Evolutionary conservation across 1,140 invertebrate genomes (phyloP).

Genomic region (Drosophila leontia): DNA sequence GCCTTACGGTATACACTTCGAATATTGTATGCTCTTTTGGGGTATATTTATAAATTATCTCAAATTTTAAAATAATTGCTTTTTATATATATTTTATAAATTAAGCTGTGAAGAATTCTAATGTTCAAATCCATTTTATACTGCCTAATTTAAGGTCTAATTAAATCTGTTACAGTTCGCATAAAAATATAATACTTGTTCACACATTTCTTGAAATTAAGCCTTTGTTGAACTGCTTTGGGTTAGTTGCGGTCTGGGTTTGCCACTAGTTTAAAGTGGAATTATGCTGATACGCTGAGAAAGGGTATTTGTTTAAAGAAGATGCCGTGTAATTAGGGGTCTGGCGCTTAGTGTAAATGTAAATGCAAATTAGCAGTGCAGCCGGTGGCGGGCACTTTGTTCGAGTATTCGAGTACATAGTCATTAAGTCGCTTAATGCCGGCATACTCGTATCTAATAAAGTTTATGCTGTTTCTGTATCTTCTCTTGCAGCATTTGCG

Average conservation of each 20-base stretch:
- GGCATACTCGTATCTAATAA: conserved; percentile 58
- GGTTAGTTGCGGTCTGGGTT: too few species aligned
- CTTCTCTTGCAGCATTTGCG: conserved; percentile 74
- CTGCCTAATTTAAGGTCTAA: neutral
- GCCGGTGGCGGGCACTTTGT: conserved; percentile 45
- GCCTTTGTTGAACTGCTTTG: neutral
- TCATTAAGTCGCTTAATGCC: conserved; percentile 54
- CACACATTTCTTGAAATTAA: conserved; percentile 1
- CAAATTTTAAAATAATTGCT: neutral
- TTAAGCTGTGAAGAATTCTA: neutral
- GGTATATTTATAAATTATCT: too few species aligned
- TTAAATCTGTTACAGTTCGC: conserved; percentile 1
- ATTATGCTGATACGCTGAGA: too few species aligned
- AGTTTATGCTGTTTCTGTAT: conserved; percentile 63
- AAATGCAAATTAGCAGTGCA: conserved; percentile 77
- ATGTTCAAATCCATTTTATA: neutral
- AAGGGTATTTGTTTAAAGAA: conserved; percentile 30
- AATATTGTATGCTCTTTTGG: neutral
- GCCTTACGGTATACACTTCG: neutral
- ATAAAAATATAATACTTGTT: neutral
- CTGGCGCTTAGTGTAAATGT: conserved; percentile 4
- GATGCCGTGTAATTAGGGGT: conserved; percentile 38
- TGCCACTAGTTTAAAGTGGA: conserved; percentile 10
- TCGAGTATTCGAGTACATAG: conserved; percentile 57
- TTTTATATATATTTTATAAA: neutral